Evolutionary conservation across 2,888 invertebrate species (phyloP).

Genomic region (Halictus ligatus): DNA sequence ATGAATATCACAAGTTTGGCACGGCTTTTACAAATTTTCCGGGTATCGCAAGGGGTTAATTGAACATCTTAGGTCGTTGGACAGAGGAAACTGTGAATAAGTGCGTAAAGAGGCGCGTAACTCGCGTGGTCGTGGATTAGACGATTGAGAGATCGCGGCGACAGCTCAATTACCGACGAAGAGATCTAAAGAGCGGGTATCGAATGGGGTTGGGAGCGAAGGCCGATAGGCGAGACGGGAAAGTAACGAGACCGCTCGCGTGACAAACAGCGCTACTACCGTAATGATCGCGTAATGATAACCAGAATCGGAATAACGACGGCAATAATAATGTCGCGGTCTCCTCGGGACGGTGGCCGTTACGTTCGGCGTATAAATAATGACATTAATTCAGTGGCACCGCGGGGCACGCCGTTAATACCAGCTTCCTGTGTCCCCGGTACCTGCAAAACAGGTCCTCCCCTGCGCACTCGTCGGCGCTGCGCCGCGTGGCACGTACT

Average conservation of each 20-base stretch:
- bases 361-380: slow-evolving; percentile 66
- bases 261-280: slow-evolving; percentile 26
- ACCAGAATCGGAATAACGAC: slow-evolving; percentile 69
- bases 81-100: neutral
- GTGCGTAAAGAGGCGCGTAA: neutral
- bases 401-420: slow-evolving; percentile 68
- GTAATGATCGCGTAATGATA: slow-evolving; percentile 70
- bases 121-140: neutral
- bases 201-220: slow-evolving; percentile 3
- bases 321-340: slow-evolving; percentile 65
- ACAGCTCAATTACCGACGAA: neutral
- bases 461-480: slow-evolving; percentile 16
- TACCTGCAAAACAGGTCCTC: slow-evolving; percentile 32
- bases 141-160: neutral
- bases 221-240: neutral
- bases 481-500: slow-evolving; percentile 39
- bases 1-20: too few relatives aligned
- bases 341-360: slow-evolving; percentile 35
- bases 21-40: too few relatives aligned
- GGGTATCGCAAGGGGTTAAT: too few relatives aligned
- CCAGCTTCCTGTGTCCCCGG: slow-evolving; percentile 43
- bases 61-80: neutral
- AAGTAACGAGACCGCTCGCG: slow-evolving; percentile 49
- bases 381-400: slow-evolving; percentile 72
- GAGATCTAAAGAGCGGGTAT: neutral